A percentile compares a stretch with the other conserved stretches of the same genome.
phyloP scores from a whole-genome alignment of 2,113 vertebrate species.

The Chaetorhynchus papuensis region DNA sequence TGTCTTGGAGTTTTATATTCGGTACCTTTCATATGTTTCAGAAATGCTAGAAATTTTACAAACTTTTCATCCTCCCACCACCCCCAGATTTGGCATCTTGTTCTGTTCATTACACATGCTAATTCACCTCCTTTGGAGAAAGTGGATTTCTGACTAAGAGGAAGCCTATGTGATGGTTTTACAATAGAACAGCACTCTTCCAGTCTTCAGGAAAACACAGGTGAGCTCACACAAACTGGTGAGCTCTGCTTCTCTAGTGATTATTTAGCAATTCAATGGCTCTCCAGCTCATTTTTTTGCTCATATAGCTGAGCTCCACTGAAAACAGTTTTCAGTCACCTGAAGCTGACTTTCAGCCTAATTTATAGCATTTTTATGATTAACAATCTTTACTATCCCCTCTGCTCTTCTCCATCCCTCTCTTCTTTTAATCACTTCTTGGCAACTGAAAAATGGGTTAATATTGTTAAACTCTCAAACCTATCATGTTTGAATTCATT shows the following conservation, averaged over 20 bases:
- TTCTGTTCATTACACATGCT: neutral
- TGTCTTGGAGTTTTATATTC: neutral
- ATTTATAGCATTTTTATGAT: neutral
- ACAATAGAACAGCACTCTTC: neutral
- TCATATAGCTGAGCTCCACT: neutral
- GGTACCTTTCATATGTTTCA: neutral
- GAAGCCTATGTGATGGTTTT: neutral
- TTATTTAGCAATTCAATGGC: neutral
- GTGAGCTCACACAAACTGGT: neutral
- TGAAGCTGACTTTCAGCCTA: neutral
- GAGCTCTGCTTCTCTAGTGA: neutral
- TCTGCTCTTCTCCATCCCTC: neutral
- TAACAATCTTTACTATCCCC: neutral
- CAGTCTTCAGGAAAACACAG: neutral
- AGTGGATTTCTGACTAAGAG: neutral
- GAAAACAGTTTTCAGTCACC: neutral
- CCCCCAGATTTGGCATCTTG: neutral
- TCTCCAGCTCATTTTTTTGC: neutral
- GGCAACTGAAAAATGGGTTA: neutral
- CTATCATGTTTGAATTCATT: neutral
- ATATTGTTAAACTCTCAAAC: neutral
- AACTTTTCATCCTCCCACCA: rapidly evolving
- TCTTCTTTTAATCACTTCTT: neutral
- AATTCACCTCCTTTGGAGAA: neutral
- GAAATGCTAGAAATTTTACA: neutral